A percentile compares a stretch with the other conserved stretches of the same genome.
Evolutionary conservation across 2,888 invertebrate species (phyloP).

Genomic region (Ophioninae sp.): DNA sequence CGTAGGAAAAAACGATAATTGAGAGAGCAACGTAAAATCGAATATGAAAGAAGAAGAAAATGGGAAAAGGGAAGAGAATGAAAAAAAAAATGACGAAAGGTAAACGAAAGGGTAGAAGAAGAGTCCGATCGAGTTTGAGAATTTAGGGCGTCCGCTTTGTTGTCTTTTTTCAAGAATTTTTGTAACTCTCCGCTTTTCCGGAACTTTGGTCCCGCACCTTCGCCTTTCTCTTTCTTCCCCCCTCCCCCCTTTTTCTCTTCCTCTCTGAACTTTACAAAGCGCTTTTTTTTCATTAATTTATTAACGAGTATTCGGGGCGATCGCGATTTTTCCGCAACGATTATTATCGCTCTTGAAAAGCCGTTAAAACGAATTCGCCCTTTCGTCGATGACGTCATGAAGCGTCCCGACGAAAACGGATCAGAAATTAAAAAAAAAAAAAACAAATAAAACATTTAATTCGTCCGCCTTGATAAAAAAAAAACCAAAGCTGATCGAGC

Average conservation of each 20-base stretch:
- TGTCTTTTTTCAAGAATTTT: conserved; percentile 57
- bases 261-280: neutral
- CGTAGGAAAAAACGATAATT: too few species aligned
- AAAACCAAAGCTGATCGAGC: conserved; percentile 22
- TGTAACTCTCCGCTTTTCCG: conserved; percentile 47
- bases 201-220: neutral
- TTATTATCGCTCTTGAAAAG: conserved; percentile 21
- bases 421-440: conserved; percentile 9
- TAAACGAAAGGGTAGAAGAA: too few species aligned
- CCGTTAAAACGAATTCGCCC: neutral
- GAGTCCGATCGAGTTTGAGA: conserved; percentile 32
- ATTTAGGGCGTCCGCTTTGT: conserved; percentile 52
- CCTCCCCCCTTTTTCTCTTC: neutral
- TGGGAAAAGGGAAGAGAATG: too few species aligned
- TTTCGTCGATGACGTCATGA: conserved; percentile 47
- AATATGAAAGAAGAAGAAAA: conserved; percentile 4
- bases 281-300: conserved; percentile 52
- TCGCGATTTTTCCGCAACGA: conserved; percentile 9
- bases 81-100: too few species aligned
- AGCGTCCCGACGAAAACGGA: conserved; percentile 42
- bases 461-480: conserved; percentile 5
- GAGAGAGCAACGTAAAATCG: neutral
- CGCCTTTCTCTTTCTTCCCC: neutral
- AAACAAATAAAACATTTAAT: conserved; percentile 54
- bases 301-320: conserved; percentile 37